A percentile compares a stretch with the other conserved stretches of the same genome.
phyloP scores from a whole-genome alignment of 1,140 invertebrate species.

The Aphidius ervi region DNA sequence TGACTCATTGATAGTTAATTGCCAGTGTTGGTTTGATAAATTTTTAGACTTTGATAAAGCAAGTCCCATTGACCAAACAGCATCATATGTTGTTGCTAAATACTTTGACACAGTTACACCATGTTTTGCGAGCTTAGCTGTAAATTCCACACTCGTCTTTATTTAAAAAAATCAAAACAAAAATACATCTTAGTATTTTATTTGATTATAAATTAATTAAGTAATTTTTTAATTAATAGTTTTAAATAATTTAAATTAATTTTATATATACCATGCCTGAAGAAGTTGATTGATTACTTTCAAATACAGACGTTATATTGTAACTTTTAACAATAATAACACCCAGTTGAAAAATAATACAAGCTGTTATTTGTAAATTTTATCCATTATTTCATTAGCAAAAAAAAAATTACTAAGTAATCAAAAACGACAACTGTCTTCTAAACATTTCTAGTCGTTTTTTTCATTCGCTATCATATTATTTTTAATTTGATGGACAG shows the following conservation, averaged over 20 bases:
- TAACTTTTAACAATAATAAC: conserved; percentile 74
- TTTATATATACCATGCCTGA: conserved; percentile 65
- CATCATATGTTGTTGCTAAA: conserved; percentile 79
- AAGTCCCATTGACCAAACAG: conserved; percentile 81
- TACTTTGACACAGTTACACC: conserved; percentile 62
- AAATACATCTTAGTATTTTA: too few relatives aligned
- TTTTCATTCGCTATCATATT: too few relatives aligned
- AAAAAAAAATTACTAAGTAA: too few relatives aligned
- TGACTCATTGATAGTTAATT: conserved; percentile 55
- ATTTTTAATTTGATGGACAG: too few relatives aligned
- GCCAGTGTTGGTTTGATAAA: conserved; percentile 34
- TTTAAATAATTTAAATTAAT: too few relatives aligned
- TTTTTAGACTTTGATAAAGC: conserved; percentile 59
- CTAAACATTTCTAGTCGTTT: too few relatives aligned
- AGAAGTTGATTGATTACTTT: conserved; percentile 45
- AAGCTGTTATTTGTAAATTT: too few relatives aligned
- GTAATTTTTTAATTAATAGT: not conserved
- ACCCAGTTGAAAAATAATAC: too few relatives aligned
- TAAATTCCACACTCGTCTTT: conserved; percentile 69
- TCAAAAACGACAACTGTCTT: too few relatives aligned
- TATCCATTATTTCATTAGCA: too few relatives aligned
- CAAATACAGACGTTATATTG: conserved; percentile 38
- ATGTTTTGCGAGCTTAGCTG: conserved; percentile 54
- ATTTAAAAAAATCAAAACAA: not conserved
- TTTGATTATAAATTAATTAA: not conserved